Conservation (phyloP, 2,888 invertebrate genomes). For the Mellilla xanthometata region DNA sequence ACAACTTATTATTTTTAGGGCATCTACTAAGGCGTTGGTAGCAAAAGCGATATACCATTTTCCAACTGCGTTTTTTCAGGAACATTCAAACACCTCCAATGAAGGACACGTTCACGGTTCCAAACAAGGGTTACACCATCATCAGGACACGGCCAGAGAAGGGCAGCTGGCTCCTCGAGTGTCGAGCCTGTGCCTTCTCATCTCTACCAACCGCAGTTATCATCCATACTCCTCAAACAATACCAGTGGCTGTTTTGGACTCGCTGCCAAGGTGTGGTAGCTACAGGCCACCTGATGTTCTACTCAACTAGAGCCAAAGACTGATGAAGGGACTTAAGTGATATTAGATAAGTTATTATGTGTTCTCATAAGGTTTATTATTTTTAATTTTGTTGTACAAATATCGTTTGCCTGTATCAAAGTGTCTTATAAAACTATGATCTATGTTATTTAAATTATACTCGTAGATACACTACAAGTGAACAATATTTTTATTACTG, state of each 20-base stretch:
- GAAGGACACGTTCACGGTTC: slow-evolving; percentile 85
- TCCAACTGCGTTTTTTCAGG: slow-evolving; percentile 45
- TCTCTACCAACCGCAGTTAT: slow-evolving; percentile 72
- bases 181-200: slow-evolving; percentile 63
- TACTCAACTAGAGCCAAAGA: slow-evolving; percentile 53
- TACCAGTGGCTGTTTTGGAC: slow-evolving; percentile 67
- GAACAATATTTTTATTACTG: too few species aligned
- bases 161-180: slow-evolving; percentile 77
- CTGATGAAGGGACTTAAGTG: slow-evolving; percentile 32
- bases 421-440: too few species aligned
- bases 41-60: too few species aligned
- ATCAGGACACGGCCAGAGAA: slow-evolving; percentile 79
- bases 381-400: too few species aligned
- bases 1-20: too few species aligned
- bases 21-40: too few species aligned
- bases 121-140: slow-evolving; percentile 84
- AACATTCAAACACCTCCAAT: slow-evolving; percentile 76
- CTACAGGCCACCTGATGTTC: slow-evolving; percentile 71
- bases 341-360: slow-evolving; percentile 10
- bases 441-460: too few species aligned
- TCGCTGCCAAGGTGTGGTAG: slow-evolving; percentile 77
- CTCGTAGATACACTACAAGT: too few species aligned
- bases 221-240: slow-evolving; percentile 65
- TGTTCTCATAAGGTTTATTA: too few species aligned
- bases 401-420: too few species aligned